Percentiles rank a stretch among this genome's conserved stretches.
Evolutionary conservation across 2,888 invertebrate species (phyloP).

Genomic region (Scaptomyza flava): DNA sequence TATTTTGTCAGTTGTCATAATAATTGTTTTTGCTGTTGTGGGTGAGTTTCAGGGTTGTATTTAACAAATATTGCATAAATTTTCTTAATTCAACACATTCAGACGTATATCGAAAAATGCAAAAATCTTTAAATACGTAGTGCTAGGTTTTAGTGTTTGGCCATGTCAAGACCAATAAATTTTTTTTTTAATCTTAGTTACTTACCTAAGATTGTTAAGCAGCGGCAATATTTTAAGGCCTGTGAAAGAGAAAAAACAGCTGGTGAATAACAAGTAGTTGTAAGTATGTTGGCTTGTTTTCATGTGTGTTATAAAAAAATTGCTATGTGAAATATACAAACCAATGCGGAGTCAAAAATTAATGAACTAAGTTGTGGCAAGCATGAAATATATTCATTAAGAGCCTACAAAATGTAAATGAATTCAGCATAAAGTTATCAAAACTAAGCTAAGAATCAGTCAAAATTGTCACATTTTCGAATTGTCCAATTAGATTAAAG

Average conservation of each 20-base stretch:
- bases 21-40: slow-evolving; percentile 41
- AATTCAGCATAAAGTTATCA: too few relatives aligned
- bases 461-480: too few relatives aligned
- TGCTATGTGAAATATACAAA: not conserved
- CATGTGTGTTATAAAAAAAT: too few relatives aligned
- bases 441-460: too few relatives aligned
- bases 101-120: slow-evolving; percentile 4
- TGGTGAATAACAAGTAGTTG: slow-evolving; percentile 34
- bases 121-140: slow-evolving; percentile 27
- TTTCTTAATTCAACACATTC: slow-evolving; percentile 40
- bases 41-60: slow-evolving; percentile 73
- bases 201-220: slow-evolving; percentile 93
- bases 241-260: slow-evolving; percentile 85
- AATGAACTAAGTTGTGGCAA: not conserved
- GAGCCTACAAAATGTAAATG: too few relatives aligned
- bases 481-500: too few relatives aligned
- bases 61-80: slow-evolving; percentile 50
- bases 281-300: slow-evolving; percentile 11
- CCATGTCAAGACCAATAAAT: slow-evolving; percentile 6
- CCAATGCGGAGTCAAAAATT: not conserved
- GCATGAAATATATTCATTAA: not conserved
- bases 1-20: slow-evolving; percentile 15
- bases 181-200: slow-evolving; percentile 51
- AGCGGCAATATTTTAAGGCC: slow-evolving; percentile 95
- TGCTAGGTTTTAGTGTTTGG: slow-evolving; percentile 3